Conservation (phyloP, 30 jellyfish, hydroid and myxozoan genomes). For the Euphysa ruthae region DNA sequence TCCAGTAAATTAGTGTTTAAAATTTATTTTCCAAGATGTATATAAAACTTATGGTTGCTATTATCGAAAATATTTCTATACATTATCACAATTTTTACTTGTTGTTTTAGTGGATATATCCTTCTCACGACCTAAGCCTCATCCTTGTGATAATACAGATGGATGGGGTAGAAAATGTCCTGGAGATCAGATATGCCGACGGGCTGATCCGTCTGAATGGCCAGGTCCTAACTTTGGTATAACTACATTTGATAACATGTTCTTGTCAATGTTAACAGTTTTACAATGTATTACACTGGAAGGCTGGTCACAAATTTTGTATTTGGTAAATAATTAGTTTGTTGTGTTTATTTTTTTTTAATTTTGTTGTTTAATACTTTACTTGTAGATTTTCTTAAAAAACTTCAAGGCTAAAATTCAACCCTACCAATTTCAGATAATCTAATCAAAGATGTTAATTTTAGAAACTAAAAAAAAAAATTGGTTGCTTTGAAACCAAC, state of each 20-base stretch:
- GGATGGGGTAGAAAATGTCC: slow-evolving; percentile 95
- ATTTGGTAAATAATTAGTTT: slow-evolving; percentile 36
- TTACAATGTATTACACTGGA: slow-evolving; percentile 93
- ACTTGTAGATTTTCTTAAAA: too few species aligned
- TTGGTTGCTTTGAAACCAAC: too few species aligned
- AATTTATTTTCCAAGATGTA: too few species aligned
- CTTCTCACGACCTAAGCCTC: slow-evolving; percentile 3
- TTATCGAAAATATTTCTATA: too few species aligned
- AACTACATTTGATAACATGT: slow-evolving; percentile 85
- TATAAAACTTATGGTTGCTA: too few species aligned
- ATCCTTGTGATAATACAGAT: slow-evolving; percentile 63
- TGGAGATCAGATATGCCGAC: slow-evolving; percentile 50
- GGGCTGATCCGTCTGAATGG: slow-evolving; percentile 70
- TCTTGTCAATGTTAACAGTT: slow-evolving; percentile 85
- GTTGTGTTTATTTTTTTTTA: background rate
- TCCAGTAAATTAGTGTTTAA: too few species aligned
- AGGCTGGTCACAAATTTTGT: slow-evolving; percentile 91
- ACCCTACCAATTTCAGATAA: too few species aligned
- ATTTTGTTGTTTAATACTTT: too few species aligned
- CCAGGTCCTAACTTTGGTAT: slow-evolving; percentile 88
- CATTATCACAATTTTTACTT: too few species aligned
- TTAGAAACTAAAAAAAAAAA: too few species aligned
- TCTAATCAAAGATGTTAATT: too few species aligned
- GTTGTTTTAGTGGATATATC: background rate
- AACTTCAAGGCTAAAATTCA: too few species aligned